These are phyloP conservation scores for Plecturocebus donacophilus DNA, from an alignment of 2,113 vertebrate species.

Conservation along the genomic window DNA sequence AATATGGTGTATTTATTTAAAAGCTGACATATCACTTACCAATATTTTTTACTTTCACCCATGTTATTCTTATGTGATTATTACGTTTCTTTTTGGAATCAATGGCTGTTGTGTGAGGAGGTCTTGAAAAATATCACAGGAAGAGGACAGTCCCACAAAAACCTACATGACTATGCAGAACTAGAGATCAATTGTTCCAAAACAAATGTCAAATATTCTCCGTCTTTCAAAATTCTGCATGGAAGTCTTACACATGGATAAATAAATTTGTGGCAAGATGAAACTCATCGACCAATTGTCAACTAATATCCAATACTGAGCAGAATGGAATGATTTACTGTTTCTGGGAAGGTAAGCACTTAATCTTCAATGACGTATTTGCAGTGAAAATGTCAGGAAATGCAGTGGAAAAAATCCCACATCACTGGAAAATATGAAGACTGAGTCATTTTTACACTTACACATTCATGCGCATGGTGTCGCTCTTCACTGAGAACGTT, in stretches of 20 bases:
- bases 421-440: background rate
- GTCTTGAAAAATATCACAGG: constrained; percentile 14
- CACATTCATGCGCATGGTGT: constrained; percentile 74
- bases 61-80: constrained; percentile 11
- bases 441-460: constrained; percentile 55
- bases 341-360: background rate
- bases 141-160: background rate
- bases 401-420: background rate
- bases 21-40: background rate
- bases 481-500: constrained; percentile 74
- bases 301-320: background rate
- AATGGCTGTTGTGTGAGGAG: background rate
- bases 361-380: background rate
- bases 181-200: background rate
- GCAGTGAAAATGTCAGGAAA: constrained; percentile 1
- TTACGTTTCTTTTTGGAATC: constrained; percentile 1
- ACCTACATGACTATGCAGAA: background rate
- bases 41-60: background rate
- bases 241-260: background rate
- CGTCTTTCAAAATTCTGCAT: background rate
- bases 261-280: background rate
- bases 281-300: background rate
- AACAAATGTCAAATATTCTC: background rate
- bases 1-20: background rate
- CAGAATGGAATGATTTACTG: background rate